A percentile compares a stretch with the other conserved stretches of the same genome.
Evolutionary conservation across 2,797 vertebrate species (phyloP).

Genomic region (Notamacropus eugenii): DNA sequence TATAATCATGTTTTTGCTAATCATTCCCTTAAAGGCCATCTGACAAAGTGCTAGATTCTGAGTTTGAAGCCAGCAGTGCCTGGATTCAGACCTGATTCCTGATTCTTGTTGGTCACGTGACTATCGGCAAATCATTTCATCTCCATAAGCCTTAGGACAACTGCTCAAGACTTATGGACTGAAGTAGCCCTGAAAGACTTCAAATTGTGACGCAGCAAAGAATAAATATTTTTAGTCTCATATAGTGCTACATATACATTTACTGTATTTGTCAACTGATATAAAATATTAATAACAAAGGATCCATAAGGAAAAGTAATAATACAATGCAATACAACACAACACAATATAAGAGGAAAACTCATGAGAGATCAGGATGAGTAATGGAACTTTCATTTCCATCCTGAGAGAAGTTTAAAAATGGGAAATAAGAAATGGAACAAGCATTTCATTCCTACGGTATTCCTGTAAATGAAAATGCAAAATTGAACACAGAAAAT

Average conservation of each 20-base stretch:
- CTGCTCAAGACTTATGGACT: not conserved
- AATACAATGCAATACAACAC: not conserved
- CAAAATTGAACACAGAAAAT: not conserved
- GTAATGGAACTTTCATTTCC: not conserved
- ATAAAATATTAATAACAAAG: not conserved
- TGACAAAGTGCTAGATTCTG: not conserved
- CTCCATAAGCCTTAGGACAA: not conserved
- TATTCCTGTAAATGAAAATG: not conserved
- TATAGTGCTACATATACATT: not conserved
- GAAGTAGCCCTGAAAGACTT: not conserved
- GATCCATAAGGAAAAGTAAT: not conserved
- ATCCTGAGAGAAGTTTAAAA: conserved; percentile 26
- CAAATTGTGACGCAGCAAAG: not conserved
- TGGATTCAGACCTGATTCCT: not conserved
- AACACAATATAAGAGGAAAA: not conserved
- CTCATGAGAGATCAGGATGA: not conserved
- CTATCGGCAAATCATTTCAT: not conserved
- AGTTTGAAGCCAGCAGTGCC: not conserved
- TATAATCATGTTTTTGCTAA: not conserved
- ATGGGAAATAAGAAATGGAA: not conserved
- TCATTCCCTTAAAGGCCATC: not conserved
- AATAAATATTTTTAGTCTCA: not conserved
- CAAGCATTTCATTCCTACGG: not conserved
- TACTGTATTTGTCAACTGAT: not conserved
- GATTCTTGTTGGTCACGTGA: not conserved